Percentiles rank a stretch among this genome's conserved stretches.
Conservation (phyloP, 2,113 vertebrate genomes). For the Charina bottae region DNA sequence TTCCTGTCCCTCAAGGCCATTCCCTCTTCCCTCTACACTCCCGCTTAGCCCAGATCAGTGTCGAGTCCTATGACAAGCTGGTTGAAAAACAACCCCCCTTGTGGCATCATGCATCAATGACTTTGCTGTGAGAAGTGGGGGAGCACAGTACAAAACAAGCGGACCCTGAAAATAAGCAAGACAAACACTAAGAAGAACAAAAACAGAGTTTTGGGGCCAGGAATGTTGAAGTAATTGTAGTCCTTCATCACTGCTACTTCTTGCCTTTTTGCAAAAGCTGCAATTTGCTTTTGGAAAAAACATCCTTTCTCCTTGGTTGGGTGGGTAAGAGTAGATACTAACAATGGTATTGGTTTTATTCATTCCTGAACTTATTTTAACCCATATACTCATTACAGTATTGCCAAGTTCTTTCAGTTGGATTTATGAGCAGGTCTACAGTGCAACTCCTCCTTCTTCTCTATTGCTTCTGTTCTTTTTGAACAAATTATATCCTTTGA, state of each 20-base stretch:
- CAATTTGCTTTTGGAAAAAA: background rate
- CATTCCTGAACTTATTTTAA: background rate
- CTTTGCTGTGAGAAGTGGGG: background rate
- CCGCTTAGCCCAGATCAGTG: background rate
- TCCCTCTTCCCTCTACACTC: background rate
- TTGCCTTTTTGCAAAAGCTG: background rate
- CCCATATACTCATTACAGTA: background rate
- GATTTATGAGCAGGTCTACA: no score
- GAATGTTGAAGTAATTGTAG: background rate
- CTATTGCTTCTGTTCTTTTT: no score
- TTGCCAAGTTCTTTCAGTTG: background rate
- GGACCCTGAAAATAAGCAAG: background rate
- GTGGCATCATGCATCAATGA: background rate
- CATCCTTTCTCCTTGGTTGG: background rate
- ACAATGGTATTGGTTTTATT: background rate
- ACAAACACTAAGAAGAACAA: background rate
- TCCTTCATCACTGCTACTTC: background rate
- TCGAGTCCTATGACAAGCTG: background rate
- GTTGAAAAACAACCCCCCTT: background rate
- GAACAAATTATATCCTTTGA: no score
- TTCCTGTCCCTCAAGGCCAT: background rate
- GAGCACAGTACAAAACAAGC: background rate
- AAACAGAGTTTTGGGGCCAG: background rate
- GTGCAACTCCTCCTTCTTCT: no score
- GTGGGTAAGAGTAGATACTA: background rate